Conservation (phyloP, 2,888 invertebrate genomes). For the Pseudococcus viburni region DNA sequence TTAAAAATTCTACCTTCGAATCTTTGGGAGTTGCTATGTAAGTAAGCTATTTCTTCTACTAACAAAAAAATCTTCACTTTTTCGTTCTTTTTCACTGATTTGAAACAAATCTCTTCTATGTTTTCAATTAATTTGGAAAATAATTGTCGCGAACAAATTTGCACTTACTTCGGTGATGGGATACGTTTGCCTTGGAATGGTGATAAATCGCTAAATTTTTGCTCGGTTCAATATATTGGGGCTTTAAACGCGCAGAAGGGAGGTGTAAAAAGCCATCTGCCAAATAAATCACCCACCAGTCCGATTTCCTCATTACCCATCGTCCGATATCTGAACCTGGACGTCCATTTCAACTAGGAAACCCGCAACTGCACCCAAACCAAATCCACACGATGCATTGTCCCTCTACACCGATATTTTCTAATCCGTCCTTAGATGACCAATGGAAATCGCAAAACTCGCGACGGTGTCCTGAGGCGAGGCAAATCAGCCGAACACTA, state of each 20-base stretch:
- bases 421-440: constrained; percentile 70
- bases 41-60: too few relatives aligned
- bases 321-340: too few relatives aligned
- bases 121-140: background rate
- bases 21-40: too few relatives aligned
- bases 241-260: background rate
- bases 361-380: background rate
- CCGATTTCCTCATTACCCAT: background rate
- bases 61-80: too few relatives aligned
- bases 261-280: background rate
- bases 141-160: background rate
- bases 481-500: constrained; percentile 85
- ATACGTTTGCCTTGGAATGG: background rate
- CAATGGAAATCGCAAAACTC: constrained; percentile 71
- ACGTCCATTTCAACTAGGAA: background rate
- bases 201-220: background rate
- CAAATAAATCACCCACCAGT: background rate
- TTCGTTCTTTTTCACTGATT: too few relatives aligned
- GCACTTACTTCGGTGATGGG: background rate
- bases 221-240: background rate
- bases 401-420: background rate
- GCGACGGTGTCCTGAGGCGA: constrained; percentile 74
- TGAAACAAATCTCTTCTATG: too few relatives aligned
- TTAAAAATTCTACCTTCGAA: too few relatives aligned
- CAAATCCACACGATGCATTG: background rate